Percentiles rank a stretch among this genome's conserved stretches.
Conservation (phyloP, 2,797 vertebrate species). For the Coendou prehensilis region DNA sequence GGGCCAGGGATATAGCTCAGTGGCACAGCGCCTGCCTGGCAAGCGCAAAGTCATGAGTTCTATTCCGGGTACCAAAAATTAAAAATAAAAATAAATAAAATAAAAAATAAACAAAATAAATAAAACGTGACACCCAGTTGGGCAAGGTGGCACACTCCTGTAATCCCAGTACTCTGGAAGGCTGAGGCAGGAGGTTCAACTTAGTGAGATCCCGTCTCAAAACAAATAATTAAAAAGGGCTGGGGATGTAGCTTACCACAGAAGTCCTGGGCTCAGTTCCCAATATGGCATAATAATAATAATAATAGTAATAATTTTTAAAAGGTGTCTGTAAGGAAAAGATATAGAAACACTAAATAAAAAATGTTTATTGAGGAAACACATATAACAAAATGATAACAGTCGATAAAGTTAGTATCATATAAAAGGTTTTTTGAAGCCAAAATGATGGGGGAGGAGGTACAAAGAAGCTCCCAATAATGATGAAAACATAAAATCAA, state of each 20-base stretch:
- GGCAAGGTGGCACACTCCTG: neutral
- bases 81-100: too few relatives aligned
- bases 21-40: too few relatives aligned
- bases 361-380: neutral
- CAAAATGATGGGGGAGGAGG: neutral
- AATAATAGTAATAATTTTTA: neutral
- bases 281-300: neutral
- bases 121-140: neutral
- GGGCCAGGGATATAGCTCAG: too few relatives aligned
- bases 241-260: neutral
- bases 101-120: too few relatives aligned
- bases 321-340: neutral
- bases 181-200: neutral
- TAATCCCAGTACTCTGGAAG: neutral
- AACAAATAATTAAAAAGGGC: neutral
- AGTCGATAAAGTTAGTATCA: neutral
- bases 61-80: too few relatives aligned
- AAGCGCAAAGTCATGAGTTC: too few relatives aligned
- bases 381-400: neutral
- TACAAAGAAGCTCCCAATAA: neutral
- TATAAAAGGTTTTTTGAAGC: constrained; percentile 17
- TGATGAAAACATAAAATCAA: neutral
- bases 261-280: neutral
- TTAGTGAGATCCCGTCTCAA: neutral
- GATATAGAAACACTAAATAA: constrained; percentile 22